Conservation (phyloP, 2,888 invertebrate genomes). For the Thymelicus acteon region DNA sequence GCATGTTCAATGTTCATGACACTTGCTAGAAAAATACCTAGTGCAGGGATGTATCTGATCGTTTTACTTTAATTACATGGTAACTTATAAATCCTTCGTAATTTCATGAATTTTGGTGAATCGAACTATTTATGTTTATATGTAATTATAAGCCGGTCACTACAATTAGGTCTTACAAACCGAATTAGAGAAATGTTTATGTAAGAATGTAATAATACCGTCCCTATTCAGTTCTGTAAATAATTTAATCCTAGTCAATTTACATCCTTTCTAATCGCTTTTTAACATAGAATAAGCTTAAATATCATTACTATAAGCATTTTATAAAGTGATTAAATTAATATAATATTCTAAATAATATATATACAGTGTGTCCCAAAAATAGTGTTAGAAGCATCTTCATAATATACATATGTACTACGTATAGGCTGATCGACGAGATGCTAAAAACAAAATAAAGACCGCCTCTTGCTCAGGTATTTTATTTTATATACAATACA, state of each 20-base stretch:
- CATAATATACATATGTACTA: too few relatives aligned
- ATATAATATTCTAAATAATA: too few relatives aligned
- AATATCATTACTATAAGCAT: conserved; percentile 22
- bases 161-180: conserved; percentile 30
- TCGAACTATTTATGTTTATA: background rate
- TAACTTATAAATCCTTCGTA: background rate
- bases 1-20: too few relatives aligned
- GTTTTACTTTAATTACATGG: too few relatives aligned
- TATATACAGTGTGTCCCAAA: too few relatives aligned
- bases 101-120: background rate
- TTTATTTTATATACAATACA: too few relatives aligned
- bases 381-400: too few relatives aligned
- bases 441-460: too few relatives aligned
- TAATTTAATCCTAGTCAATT: conserved; percentile 37
- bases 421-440: too few relatives aligned
- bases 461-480: too few relatives aligned
- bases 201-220: conserved; percentile 32
- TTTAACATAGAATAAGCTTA: conserved; percentile 29
- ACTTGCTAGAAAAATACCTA: too few relatives aligned
- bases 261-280: conserved; percentile 27
- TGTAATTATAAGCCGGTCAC: conserved; percentile 16
- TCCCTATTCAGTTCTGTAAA: conserved; percentile 34
- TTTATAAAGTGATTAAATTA: conserved; percentile 14
- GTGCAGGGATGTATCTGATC: too few relatives aligned
- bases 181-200: conserved; percentile 23